phyloP scores from a whole-genome alignment of 2,888 invertebrate genomes.

The Macrostomum cliftonense region DNA sequence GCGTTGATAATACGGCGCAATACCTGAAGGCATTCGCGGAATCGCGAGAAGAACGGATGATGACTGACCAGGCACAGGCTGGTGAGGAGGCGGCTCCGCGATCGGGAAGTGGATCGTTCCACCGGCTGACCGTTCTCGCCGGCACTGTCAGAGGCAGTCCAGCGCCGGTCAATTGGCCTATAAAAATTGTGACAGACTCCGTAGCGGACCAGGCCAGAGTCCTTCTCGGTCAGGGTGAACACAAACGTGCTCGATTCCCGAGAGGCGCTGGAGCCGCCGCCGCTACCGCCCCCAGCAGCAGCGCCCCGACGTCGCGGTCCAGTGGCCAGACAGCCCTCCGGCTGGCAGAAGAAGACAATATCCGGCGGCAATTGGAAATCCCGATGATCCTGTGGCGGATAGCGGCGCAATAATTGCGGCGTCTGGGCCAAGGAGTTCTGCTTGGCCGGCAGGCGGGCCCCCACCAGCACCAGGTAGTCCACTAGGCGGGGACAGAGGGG shows the following conservation, averaged over 20 bases:
- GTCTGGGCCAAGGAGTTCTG: conserved; percentile 47
- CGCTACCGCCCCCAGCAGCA: not conserved
- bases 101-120: not conserved
- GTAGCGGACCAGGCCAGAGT: conserved; percentile 59
- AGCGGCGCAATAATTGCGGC: conserved; percentile 72
- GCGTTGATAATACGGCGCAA: conserved; percentile 87
- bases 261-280: conserved; percentile 42
- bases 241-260: conserved; percentile 88
- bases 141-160: not conserved
- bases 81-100: conserved; percentile 72
- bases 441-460: conserved; percentile 51
- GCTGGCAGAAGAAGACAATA: conserved; percentile 98
- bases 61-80: conserved; percentile 91
- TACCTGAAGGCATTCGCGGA: conserved; percentile 87
- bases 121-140: not conserved
- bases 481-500: conserved; percentile 45
- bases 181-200: conserved; percentile 97
- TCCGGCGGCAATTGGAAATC: conserved; percentile 92
- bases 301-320: conserved; percentile 50
- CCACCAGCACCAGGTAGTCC: conserved; percentile 92
- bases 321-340: conserved; percentile 76
- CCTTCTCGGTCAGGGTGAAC: conserved; percentile 93
- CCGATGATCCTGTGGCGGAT: conserved; percentile 78
- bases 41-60: conserved; percentile 95
- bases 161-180: conserved; percentile 49